Evolutionary conservation across 1,140 invertebrate species (phyloP).

Genomic region (Drosophila lini): DNA sequence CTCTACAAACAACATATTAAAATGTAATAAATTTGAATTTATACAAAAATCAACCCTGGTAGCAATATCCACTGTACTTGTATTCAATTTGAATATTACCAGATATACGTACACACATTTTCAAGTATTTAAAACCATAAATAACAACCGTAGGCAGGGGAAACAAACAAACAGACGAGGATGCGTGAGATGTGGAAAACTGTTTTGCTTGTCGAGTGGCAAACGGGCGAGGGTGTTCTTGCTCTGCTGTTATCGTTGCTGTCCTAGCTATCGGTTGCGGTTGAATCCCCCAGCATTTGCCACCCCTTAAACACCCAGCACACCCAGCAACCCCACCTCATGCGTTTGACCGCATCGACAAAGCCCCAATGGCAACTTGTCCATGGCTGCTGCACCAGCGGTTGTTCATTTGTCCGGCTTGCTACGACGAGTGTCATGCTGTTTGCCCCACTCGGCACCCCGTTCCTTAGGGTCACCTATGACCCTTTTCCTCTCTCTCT

Average conservation of each 20-base stretch:
- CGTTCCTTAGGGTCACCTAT: conserved; percentile 3
- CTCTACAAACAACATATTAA: not conserved
- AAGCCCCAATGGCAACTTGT: conserved; percentile 58
- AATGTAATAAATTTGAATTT: not conserved
- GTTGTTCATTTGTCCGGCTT: conserved; percentile 73
- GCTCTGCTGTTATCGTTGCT: conserved; percentile 65
- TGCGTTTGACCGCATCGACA: conserved; percentile 31
- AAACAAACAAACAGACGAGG: conserved; percentile 37
- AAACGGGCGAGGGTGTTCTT: conserved; percentile 24
- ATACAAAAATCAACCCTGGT: not conserved
- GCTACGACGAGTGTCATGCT: conserved; percentile 70
- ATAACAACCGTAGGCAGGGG: conserved; percentile 53
- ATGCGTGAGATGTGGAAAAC: conserved; percentile 71
- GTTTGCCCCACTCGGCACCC: conserved; percentile 42
- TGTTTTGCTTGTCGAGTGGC: conserved; percentile 70
- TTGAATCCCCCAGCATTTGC: conserved; percentile 19
- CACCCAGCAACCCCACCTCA: not conserved
- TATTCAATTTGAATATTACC: conserved; percentile 53
- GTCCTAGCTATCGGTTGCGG: conserved; percentile 58
- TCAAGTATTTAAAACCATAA: conserved; percentile 64
- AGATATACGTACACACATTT: not conserved
- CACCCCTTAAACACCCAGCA: not conserved
- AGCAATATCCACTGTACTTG: conserved; percentile 8
- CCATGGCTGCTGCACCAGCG: conserved; percentile 58
- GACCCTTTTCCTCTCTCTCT: not conserved